Evolutionary conservation across 2,797 vertebrate species (phyloP), one percentile per base, ranked within the genome.

Genomic region (Mormyrops attenuatus): DNA sequence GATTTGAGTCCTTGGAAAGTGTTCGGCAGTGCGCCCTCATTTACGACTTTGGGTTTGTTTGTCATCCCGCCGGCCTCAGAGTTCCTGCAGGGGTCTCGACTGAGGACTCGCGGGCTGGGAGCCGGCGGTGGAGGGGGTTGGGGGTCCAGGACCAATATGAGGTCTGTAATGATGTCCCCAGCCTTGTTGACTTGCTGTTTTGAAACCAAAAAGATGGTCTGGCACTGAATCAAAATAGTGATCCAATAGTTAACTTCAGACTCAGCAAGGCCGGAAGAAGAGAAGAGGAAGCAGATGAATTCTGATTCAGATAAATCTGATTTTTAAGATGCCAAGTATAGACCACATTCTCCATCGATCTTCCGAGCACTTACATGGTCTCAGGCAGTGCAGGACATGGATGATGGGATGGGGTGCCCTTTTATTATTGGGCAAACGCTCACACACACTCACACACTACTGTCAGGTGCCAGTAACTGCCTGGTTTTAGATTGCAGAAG

Each of bases 1-100:
- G 93, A 94, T 93, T 89, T 84, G 22, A 89, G 85, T 88, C 82
- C 90, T 85, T 88, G 86, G 88, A 87, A 82, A 44, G 38, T 60
- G 22, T 53, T 47, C 38, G 38, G 73, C 11, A 0, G 87, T 69
- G 30, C 34, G 87, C 20, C 60, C 87, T 88, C 87, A 88, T 88
- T 88, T 88, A 69, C 38, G 57, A 88, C 87, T 69, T 87, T 38
- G 47, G 50, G 55, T 69, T 88, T 88, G 87, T 66, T 69, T 57
- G 47, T 88, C 57, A 88, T 69, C 38, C 87, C 22, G 63, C 57
- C 11, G 60, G 87, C 53, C 30, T 50, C 50, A n/a, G 85, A 87
- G 85, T 55, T 87, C 50, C 85, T 87, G 85, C 85, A 87, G 85
- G 26, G 52, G 52, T 66, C 87, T 38, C 55, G 20, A 34, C 87